Evolutionary conservation across 1,140 invertebrate species (phyloP).

Genomic region (Atopsyche davidsoni): DNA sequence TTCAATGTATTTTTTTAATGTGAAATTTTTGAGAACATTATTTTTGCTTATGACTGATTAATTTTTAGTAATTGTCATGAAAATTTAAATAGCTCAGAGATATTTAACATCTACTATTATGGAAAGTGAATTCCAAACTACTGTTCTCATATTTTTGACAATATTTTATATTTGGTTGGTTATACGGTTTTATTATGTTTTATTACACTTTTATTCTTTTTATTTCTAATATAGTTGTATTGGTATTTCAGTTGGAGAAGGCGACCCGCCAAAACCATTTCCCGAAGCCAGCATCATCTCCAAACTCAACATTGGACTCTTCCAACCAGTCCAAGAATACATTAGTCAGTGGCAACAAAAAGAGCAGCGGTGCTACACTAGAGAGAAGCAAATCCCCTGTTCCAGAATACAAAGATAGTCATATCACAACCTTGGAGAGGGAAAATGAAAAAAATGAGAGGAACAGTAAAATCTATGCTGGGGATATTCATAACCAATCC

Average conservation of each 20-base stretch:
- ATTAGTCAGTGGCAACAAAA: slow-evolving; percentile 36
- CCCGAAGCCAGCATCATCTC: slow-evolving; percentile 37
- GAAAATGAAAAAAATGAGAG: slow-evolving; percentile 49
- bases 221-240: no score
- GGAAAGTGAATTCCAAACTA: no score
- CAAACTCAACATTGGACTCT: slow-evolving; percentile 45
- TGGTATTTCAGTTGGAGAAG: slow-evolving; percentile 44
- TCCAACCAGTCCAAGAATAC: slow-evolving; percentile 35
- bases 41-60: no score
- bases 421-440: slow-evolving; percentile 45
- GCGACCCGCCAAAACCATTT: slow-evolving; percentile 42
- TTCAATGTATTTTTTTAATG: no score
- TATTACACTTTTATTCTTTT: no score
- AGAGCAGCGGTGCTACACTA: slow-evolving; percentile 36
- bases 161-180: not conserved
- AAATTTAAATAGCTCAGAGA: no score
- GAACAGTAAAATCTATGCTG: slow-evolving; percentile 34
- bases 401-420: slow-evolving; percentile 44
- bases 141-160: no score
- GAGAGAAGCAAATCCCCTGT: slow-evolving; percentile 49
- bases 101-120: not conserved
- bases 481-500: slow-evolving; percentile 8
- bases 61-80: no score
- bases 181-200: not conserved
- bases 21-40: no score